Evolutionary conservation across 1,140 invertebrate species (phyloP).

Genomic region (Pseudomyrmex sp.): DNA sequence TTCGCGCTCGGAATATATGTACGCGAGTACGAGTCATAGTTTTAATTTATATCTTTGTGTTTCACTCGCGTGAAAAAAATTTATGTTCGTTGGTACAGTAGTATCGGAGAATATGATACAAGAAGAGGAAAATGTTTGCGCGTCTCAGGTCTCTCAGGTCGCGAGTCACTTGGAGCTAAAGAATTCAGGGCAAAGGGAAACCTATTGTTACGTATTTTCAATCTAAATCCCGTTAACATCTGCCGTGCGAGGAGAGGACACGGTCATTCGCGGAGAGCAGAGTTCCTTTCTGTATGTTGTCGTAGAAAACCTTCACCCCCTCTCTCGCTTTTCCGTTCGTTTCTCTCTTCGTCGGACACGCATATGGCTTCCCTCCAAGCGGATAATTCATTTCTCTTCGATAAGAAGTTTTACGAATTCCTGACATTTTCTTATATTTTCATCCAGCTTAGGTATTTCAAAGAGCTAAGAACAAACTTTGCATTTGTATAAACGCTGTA

Average conservation of each 20-base stretch:
- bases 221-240: conserved; percentile 67
- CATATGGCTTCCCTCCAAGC: background rate
- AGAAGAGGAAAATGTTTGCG: too few relatives aligned
- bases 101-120: too few relatives aligned
- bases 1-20: background rate
- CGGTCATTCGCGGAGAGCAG: conserved; percentile 46
- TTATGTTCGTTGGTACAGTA: too few relatives aligned
- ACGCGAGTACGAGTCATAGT: background rate
- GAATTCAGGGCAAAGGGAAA: conserved; percentile 16
- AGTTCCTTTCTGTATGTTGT: conserved; percentile 58
- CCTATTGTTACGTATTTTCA: conserved; percentile 44
- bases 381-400: background rate
- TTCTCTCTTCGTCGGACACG: too few relatives aligned
- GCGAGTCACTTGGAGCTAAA: background rate
- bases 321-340: conserved; percentile 27
- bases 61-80: background rate
- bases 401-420: background rate
- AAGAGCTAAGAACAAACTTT: too few relatives aligned
- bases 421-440: too few relatives aligned
- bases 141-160: too few relatives aligned
- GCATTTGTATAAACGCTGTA: too few relatives aligned
- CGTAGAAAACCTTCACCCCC: conserved; percentile 38
- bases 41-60: background rate
- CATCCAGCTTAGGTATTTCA: too few relatives aligned
- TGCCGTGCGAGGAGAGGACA: conserved; percentile 53